A percentile compares a stretch with the other conserved stretches of the same genome.
These are phyloP conservation scores for Olivierus martensii DNA, from an alignment of 1,140 invertebrate species.

Conservation along the genomic window DNA sequence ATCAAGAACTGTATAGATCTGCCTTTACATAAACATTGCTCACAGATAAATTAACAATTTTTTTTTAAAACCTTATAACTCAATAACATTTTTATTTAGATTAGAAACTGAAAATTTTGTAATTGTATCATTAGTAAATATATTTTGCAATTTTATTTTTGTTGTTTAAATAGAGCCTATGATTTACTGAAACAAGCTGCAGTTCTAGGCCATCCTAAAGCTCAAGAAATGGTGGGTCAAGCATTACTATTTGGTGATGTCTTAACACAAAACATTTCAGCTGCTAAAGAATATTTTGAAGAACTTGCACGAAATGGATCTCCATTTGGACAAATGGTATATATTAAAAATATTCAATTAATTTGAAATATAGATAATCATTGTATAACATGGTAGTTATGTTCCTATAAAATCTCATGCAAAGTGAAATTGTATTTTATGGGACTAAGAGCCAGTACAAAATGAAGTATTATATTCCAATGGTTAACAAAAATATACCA, in stretches of 20 bases:
- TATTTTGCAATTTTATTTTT: background rate
- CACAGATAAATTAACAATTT: too few species aligned
- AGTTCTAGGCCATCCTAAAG: slow-evolving; percentile 57
- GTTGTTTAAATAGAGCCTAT: slow-evolving; percentile 35
- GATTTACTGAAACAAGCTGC: slow-evolving; percentile 55
- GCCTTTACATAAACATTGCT: too few species aligned
- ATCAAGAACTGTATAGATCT: too few species aligned
- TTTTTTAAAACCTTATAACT: background rate
- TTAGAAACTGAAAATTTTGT: background rate
- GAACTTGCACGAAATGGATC: slow-evolving; percentile 58
- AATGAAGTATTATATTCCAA: too few species aligned
- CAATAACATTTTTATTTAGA: background rate
- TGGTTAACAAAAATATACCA: too few species aligned
- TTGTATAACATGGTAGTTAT: too few species aligned
- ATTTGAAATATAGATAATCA: too few species aligned
- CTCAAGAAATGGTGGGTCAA: slow-evolving; percentile 72
- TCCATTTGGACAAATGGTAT: slow-evolving; percentile 76
- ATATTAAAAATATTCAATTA: too few species aligned
- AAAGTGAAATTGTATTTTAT: too few species aligned
- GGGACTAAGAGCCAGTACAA: too few species aligned
- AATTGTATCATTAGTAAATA: background rate
- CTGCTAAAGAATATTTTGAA: slow-evolving; percentile 61
- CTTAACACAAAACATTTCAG: slow-evolving; percentile 53
- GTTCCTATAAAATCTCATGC: too few species aligned
- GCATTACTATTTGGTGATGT: slow-evolving; percentile 62